Base-by-base conservation (phyloP, 2,113 vertebrate species). In the Pimephales promelas region DNA sequence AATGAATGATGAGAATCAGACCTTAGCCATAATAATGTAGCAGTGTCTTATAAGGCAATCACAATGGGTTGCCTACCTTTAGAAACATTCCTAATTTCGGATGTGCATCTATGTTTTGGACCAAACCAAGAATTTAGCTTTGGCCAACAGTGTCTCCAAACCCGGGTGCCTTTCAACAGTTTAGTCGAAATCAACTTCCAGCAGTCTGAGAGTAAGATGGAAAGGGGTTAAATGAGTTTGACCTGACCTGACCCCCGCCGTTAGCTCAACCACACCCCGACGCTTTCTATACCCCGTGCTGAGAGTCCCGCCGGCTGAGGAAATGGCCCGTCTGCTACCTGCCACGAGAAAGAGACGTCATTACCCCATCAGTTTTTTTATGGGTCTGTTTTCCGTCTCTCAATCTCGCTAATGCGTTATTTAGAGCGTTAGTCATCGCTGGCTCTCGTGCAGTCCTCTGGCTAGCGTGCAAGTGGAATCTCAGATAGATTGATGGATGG, bases 351-450 rank as follows among this genome's bases (percentile, higher is more conserved):
- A 66, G 72, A 83, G 57, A 54, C 73, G 45, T 77, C 61, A 83
- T 83, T 54, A 77, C 72, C 61, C 61, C 31, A 81, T 81, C 79
- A 54, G 10, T 26, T 76, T 18, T n/a, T 83, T 83, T 66, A 68
- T 83, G 71, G 28, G 79, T 81, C 84, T 86, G 84, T 86, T 76
- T 75, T 74, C 43, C 31, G 36, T 40, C 73, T 79, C 40, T 83
- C 61, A 59, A 28, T 4, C 73, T 56, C 45, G 2, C 28, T 64
- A 71, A 68, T 81, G 47, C 62, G 36, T 74, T 73, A 79, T 86
- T 79, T 57, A 61, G 52, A 64, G 81, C n/a, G 66, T 92, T 92
- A 92, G 88, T 93, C 91, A 93, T 75, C 57, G 86, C 57, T 82
- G 82, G 76, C 82, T 87, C 82, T 88, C 89, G 84, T 87, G 84